Base-by-base conservation (phyloP, 1,140 invertebrate genomes). In the Tetranychus cinnabarinus region DNA sequence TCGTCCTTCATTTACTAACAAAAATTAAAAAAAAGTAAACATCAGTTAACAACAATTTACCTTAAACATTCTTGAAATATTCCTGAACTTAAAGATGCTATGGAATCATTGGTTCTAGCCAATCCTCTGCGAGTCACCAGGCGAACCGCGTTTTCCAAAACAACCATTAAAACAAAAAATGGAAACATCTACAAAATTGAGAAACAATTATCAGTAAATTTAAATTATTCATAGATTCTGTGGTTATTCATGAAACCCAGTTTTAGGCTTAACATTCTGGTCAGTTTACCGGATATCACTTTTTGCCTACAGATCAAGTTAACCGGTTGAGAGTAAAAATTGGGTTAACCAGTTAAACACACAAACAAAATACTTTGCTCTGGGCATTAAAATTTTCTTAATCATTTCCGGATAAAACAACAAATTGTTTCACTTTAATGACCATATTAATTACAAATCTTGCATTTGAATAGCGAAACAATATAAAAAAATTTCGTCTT, bases 51-150 rank as follows among this genome's bases (percentile, higher is more conserved):
- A 42, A 6, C 10, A 31, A 61, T 47, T 55, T 50, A 63, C 64
- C 64, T 60, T 13, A 65, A 50, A 64, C 64, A 65, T 47, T 65
- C 64, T 39, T 65, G 64, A 46, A 64, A 62, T 7, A 64, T 35
- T 31, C 63, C 63, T 46, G 55, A 55, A 12, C 59, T 45, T 36
- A 64, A 33, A 15, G 60, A 62, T 37, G 63, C 63, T 35, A 64
- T 45, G 5, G 46, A 55, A 59, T 64, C 63, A 36, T 64, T 64
- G 8, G 62, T 33, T 42, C 63, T 15, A 23, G 46, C 12, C 54
- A 64, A 55, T 10, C 56, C 34, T 60, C 56, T 62, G 5, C 63
- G 56, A 35, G 37, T 39, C 1, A 62, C 2, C 10, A 64, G 15
- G 7, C 57, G 45, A 33, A 61, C 42, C 8, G 31, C 34, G 48